Evolutionary conservation across 2,888 invertebrate species (phyloP).

Genomic region (Drosophila mimetica): DNA sequence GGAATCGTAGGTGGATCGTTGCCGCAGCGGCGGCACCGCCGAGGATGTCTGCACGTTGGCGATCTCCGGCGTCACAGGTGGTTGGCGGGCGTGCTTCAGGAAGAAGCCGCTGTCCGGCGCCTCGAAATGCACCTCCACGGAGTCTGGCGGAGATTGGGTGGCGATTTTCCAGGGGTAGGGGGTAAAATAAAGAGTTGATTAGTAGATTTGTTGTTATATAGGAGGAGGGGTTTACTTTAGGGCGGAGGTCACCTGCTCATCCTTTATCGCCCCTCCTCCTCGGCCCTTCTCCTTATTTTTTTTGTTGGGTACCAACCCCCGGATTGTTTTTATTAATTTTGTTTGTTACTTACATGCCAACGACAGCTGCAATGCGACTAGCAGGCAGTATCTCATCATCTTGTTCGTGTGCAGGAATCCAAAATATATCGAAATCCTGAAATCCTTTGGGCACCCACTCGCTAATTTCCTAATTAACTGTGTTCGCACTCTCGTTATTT

Average conservation of each 20-base stretch:
- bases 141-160: conserved; percentile 86
- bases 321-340: conserved; percentile 1
- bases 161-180: neutral
- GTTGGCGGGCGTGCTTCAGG: conserved; percentile 92
- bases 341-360: conserved; percentile 66
- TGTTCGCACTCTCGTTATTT: conserved; percentile 1
- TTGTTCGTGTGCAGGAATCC: conserved; percentile 21
- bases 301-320: conserved; percentile 7
- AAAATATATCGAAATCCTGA: conserved; percentile 1
- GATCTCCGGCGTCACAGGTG: conserved; percentile 85
- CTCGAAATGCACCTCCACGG: conserved; percentile 96
- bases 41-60: conserved; percentile 77
- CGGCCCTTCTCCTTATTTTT: neutral
- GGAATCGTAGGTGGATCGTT: conserved; percentile 86
- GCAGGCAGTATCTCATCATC: conserved; percentile 65
- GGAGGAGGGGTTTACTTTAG: neutral
- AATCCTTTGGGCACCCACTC: conserved; percentile 13
- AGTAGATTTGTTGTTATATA: neutral
- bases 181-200: neutral
- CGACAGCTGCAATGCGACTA: conserved; percentile 65
- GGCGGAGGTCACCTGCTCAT: neutral
- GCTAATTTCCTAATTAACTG: conserved; percentile 13
- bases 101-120: conserved; percentile 96
- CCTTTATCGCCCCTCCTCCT: neutral
- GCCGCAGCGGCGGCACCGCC: conserved; percentile 60